phyloP scores from a whole-genome alignment of 2,888 invertebrate genomes.

The Cephonodes hylas region DNA sequence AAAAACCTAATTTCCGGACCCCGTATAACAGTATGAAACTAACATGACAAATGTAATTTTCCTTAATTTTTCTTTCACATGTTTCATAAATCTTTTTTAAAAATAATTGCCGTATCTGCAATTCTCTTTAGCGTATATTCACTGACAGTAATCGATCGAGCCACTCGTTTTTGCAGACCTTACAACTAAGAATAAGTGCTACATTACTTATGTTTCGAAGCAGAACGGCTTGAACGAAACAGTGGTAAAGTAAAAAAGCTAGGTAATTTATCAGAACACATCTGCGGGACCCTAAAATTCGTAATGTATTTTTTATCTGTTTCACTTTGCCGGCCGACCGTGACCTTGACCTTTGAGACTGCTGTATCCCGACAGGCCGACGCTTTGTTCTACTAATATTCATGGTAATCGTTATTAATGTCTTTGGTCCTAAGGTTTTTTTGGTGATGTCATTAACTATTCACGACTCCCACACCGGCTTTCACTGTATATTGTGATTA shows the following conservation, averaged over 20 bases:
- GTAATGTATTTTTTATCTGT: slow-evolving; percentile 1
- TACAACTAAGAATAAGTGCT: no score
- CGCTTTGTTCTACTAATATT: slow-evolving; percentile 11
- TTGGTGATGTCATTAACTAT: neutral
- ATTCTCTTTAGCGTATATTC: no score
- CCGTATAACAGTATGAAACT: no score
- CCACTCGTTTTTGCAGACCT: no score
- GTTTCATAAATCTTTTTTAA: no score
- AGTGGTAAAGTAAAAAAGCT: neutral
- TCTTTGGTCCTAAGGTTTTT: neutral
- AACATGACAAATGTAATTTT: no score
- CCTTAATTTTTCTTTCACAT: no score
- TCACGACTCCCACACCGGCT: neutral
- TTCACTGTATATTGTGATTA: neutral
- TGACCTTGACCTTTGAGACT: slow-evolving; percentile 14
- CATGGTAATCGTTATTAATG: slow-evolving; percentile 14
- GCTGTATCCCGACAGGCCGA: neutral
- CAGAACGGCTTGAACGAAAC: no score
- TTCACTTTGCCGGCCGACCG: neutral
- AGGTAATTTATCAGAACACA: neutral
- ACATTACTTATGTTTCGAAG: no score
- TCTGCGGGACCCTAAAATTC: slow-evolving; percentile 10
- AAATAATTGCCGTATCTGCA: no score
- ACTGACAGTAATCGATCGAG: no score
- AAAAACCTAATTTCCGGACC: no score